Conservation (phyloP, 2,888 invertebrate species). For the Steinernema scapterisci region DNA sequence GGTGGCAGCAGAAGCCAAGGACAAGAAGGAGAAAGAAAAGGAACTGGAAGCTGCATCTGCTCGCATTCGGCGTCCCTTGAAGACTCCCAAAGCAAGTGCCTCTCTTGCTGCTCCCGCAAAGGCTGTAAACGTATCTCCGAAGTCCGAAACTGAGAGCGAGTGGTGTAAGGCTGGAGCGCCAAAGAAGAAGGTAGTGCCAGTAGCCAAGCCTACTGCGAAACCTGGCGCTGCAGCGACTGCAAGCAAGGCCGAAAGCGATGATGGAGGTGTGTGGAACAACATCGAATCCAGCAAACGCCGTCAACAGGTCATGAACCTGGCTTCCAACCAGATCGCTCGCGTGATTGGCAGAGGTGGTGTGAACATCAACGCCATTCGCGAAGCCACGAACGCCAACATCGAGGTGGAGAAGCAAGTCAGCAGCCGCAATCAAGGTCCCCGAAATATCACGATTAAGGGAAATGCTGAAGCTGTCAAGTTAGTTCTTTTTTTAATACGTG, state of each 20-base stretch:
- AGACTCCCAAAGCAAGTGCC: not conserved
- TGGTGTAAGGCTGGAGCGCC: slow-evolving; percentile 21
- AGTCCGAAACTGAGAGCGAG: slow-evolving; percentile 4
- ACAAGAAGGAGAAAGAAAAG: slow-evolving; percentile 34
- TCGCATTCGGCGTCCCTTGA: not conserved
- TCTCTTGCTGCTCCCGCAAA: not conserved
- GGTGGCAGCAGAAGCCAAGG: not conserved
- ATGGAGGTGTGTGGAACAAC: slow-evolving; percentile 9
- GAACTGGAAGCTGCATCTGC: not conserved
- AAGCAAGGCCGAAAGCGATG: slow-evolving; percentile 39
- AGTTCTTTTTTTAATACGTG: slow-evolving; percentile 28
- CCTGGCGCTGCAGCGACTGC: slow-evolving; percentile 39
- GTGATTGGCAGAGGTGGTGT: slow-evolving; percentile 95
- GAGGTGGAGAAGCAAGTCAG: slow-evolving; percentile 76
- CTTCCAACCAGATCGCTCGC: slow-evolving; percentile 86
- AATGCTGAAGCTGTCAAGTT: slow-evolving; percentile 51
- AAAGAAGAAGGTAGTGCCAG: slow-evolving; percentile 28
- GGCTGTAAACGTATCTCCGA: not conserved
- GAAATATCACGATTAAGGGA: slow-evolving; percentile 87
- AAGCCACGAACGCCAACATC: slow-evolving; percentile 93
- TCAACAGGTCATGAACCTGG: slow-evolving; percentile 33
- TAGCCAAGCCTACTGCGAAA: slow-evolving; percentile 39
- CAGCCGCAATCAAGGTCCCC: slow-evolving; percentile 84
- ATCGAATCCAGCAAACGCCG: slow-evolving; percentile 32
- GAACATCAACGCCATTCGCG: slow-evolving; percentile 95